phyloP scores from a whole-genome alignment of 2,797 vertebrate species.

The Sebastes kiyomatsui region DNA sequence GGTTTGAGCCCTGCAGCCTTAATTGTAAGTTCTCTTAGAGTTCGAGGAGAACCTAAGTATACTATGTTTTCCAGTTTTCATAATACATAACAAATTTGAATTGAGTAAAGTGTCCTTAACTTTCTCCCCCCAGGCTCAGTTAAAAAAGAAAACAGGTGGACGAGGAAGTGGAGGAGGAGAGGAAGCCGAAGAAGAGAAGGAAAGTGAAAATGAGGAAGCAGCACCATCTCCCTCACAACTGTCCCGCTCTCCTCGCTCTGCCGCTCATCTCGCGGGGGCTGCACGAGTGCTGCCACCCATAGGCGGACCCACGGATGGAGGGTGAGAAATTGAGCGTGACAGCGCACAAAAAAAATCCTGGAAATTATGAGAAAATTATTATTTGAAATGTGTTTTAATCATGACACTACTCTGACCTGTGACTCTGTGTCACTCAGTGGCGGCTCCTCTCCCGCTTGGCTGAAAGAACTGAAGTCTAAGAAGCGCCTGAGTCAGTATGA shows the following conservation, averaged over 20 bases:
- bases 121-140: conserved; percentile 81
- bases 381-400: background rate
- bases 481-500: conserved; percentile 90
- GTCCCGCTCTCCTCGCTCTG: conserved; percentile 78
- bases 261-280: conserved; percentile 71
- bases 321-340: conserved; percentile 71
- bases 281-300: conserved; percentile 84
- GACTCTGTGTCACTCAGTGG: conserved; percentile 69
- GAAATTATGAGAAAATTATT: background rate
- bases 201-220: conserved; percentile 64
- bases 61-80: background rate
- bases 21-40: conserved; percentile 79
- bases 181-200: conserved; percentile 70
- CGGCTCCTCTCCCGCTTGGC: conserved; percentile 87
- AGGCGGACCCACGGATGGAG: conserved; percentile 72
- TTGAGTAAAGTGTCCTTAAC: background rate
- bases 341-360: background rate
- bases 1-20: conserved; percentile 85
- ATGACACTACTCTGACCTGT: background rate
- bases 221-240: conserved; percentile 64
- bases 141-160: conserved; percentile 78
- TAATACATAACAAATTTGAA: background rate
- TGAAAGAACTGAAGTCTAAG: conserved; percentile 92
- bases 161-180: conserved; percentile 34
- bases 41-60: background rate